These are phyloP conservation scores for Sula dactylatra DNA, from an alignment of 2,113 vertebrate genomes.

Conservation along the genomic window DNA sequence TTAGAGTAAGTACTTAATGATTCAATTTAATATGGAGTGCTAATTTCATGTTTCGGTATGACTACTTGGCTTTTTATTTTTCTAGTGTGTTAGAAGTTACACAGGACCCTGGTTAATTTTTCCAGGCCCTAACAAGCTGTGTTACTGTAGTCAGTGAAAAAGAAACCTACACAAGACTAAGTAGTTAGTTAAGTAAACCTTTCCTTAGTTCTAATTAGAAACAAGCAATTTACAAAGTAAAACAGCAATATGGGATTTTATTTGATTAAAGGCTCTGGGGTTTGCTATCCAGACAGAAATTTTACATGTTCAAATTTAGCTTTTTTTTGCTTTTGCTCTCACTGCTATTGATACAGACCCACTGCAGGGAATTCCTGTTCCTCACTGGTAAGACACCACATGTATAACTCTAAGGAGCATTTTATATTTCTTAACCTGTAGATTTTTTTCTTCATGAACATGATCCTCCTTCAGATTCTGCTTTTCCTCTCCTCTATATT, in stretches of 20 bases:
- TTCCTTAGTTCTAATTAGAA: not conserved
- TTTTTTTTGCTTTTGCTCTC: not conserved
- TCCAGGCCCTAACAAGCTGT: not conserved
- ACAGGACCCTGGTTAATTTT: not conserved
- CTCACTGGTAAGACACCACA: not conserved
- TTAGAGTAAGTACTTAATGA: not conserved
- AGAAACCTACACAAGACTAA: not conserved
- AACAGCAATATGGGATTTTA: not conserved
- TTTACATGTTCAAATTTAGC: not conserved
- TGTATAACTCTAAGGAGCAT: not conserved
- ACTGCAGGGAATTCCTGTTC: not conserved
- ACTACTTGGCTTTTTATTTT: not conserved
- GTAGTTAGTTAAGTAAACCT: not conserved
- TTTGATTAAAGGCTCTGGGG: not conserved
- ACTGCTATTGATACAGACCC: not conserved
- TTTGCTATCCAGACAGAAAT: not conserved
- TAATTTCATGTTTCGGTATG: not conserved
- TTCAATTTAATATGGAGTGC: not conserved
- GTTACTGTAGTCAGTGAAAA: not conserved
- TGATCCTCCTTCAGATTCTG: not conserved
- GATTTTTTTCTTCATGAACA: not conserved
- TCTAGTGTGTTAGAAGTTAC: not conserved
- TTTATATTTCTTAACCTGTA: not conserved
- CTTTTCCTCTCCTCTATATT: not conserved
- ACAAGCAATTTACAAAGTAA: not conserved